phyloP scores from a whole-genome alignment of 2,113 vertebrate genomes.

The Sardina pilchardus region DNA sequence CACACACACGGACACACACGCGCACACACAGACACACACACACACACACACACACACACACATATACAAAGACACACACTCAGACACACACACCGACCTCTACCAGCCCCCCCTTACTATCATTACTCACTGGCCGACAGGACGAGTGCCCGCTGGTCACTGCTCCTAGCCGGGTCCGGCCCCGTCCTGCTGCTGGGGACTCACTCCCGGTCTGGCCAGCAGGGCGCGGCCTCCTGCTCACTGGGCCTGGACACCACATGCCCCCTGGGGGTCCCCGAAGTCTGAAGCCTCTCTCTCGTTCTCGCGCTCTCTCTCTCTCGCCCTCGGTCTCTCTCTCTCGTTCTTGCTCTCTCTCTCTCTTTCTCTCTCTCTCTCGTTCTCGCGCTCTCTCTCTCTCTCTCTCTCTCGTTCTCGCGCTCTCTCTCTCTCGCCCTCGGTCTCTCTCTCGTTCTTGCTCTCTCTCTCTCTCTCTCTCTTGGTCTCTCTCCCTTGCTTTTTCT shows the following conservation, averaged over 20 bases:
- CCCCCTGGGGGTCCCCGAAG: background rate
- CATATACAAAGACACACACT: background rate
- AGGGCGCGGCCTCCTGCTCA: background rate
- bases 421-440: background rate
- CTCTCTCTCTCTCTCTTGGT: background rate
- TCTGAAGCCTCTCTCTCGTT: background rate
- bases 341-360: background rate
- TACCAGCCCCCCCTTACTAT: background rate
- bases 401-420: background rate
- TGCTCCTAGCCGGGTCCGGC: conserved; percentile 27
- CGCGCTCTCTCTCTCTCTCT: background rate
- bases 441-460: background rate
- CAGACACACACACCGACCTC: conserved; percentile 21
- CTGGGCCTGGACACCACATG: background rate
- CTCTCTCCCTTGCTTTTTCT: background rate
- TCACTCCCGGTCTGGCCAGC: conserved; percentile 21
- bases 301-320: background rate
- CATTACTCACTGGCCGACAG: conserved; percentile 74
- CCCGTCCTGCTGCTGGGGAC: background rate
- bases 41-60: background rate
- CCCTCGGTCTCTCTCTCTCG: background rate
- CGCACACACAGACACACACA: background rate
- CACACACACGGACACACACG: background rate
- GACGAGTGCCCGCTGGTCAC: conserved; percentile 61
- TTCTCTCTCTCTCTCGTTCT: background rate